Base-by-base conservation (phyloP, 2,797 vertebrate genomes). In the Siniperca undulata region DNA sequence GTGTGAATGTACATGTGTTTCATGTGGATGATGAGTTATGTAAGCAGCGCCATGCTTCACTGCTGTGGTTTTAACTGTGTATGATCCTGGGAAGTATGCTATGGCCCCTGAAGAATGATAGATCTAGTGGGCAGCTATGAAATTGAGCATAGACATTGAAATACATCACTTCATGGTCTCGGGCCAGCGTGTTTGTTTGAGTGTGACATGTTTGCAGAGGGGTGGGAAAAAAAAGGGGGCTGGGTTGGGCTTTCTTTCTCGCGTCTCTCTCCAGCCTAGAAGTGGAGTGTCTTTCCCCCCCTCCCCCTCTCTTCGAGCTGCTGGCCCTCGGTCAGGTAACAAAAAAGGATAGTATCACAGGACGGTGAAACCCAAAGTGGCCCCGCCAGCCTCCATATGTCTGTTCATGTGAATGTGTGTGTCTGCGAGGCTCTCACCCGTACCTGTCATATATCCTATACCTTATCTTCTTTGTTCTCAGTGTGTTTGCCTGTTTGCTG, bases 371-470 rank as follows among this genome's bases (percentile, higher is more conserved):
- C 92, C 93, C 92, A 93, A 92, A 93, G 90, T 93, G 92, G 93
- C 94, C 94, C 94, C 89, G 94, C 94, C 94, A 93, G 94, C 92
- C 92, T 94, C 94, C 91, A 94, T 94, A 90, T 95, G 91, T 95
- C 87, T 92, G 93, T 94, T 88, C 80, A 85, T 88, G 92, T 94
- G 90, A 93, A 87, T 90, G 92, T 94, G 91, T 93, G 88, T 89
- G 92, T 92, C 94, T 92, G 91, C 89, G 94, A 95, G 95, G 95
- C 95, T 93, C 95, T 96, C 96, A 97, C 96, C 96, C 88, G 96
- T 96, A 96, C 96, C 96, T 97, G 96, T 96, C 95, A 97, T 97
- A 95, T 97, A 96, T 97, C 96, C 96, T 95, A 86, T n/a, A 93
- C 88, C 90, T 92, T 86, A 93, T 92, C 91, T 92, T 95, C 86